Evolutionary conservation across 2,888 invertebrate genomes (phyloP).

Genomic region (Pammene aurita): DNA sequence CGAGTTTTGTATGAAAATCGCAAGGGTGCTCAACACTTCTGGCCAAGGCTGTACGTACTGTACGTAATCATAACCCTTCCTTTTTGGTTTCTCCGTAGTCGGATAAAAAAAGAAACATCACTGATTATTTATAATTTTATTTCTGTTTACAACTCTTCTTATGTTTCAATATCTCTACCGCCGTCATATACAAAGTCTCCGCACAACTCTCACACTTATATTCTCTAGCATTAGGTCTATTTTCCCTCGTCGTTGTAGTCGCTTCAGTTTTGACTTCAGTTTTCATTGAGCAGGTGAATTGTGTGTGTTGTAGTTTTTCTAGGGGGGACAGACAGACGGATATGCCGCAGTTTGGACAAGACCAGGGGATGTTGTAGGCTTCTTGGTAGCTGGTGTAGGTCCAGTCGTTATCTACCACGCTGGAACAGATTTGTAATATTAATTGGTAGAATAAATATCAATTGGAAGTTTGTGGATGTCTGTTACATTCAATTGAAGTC

Average conservation of each 20-base stretch:
- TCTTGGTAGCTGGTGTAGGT: conserved; percentile 84
- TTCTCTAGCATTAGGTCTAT: conserved; percentile 82
- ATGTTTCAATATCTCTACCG: conserved; percentile 94
- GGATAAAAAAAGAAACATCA: conserved; percentile 21
- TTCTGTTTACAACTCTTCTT: conserved; percentile 85
- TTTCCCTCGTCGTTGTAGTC: conserved; percentile 56
- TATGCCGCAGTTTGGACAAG: conserved; percentile 87
- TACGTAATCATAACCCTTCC: too few species aligned
- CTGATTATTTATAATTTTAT: conserved; percentile 50
- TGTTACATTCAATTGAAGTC: too few species aligned
- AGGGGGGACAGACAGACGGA: conserved; percentile 85
- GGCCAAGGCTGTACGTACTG: too few species aligned
- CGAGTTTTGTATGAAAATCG: too few species aligned
- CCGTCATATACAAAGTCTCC: conserved; percentile 86
- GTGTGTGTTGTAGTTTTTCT: conserved; percentile 89
- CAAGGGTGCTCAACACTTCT: too few species aligned
- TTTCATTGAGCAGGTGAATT: conserved; percentile 72
- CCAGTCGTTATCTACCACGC: conserved; percentile 87
- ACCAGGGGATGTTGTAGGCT: conserved; percentile 86
- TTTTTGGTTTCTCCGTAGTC: too few species aligned
- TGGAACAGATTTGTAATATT: conserved; percentile 51
- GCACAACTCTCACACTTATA: conserved; percentile 90
- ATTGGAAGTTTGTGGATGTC: too few species aligned
- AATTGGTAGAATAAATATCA: too few species aligned
- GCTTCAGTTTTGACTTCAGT: conserved; percentile 59